phyloP scores from a whole-genome alignment of 2,888 invertebrate genomes.

The Rutpela maculata region DNA sequence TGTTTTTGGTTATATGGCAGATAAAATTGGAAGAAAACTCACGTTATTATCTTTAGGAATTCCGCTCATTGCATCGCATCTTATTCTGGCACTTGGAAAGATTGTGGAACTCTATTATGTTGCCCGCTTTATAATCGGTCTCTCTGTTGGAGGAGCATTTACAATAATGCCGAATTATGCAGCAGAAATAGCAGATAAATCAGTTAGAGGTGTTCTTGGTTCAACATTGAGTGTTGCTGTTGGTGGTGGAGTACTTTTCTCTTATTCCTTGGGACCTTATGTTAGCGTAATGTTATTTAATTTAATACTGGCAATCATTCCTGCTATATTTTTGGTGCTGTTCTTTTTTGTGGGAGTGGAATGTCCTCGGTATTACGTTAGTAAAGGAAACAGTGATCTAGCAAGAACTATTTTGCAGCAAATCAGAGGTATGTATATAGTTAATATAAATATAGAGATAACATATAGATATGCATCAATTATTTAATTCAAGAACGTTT shows the following conservation, averaged over 20 bases:
- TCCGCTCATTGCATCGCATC: conserved; percentile 81
- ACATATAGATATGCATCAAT: too few relatives aligned
- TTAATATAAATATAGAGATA: too few relatives aligned
- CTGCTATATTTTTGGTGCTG: conserved; percentile 72
- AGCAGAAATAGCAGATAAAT: conserved; percentile 88
- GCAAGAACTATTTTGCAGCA: conserved; percentile 81
- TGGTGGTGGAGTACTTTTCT: conserved; percentile 79
- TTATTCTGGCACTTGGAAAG: conserved; percentile 76
- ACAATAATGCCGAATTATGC: conserved; percentile 90
- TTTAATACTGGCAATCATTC: conserved; percentile 75
- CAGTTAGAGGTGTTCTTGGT: conserved; percentile 88
- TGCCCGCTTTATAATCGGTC: conserved; percentile 26
- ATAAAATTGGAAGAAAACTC: conserved; percentile 80
- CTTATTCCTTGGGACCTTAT: conserved; percentile 84
- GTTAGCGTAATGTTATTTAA: conserved; percentile 80
- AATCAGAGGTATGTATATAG: conserved; percentile 76
- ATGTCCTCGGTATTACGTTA: conserved; percentile 83
- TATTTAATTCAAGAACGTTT: too few relatives aligned
- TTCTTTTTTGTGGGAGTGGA: conserved; percentile 88
- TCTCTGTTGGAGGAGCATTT: conserved; percentile 77
- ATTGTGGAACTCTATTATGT: conserved; percentile 29
- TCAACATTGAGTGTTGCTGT: conserved; percentile 87
- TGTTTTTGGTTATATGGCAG: conserved; percentile 80
- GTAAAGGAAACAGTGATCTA: conserved; percentile 77
- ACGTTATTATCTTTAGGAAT: conserved; percentile 28